Base-by-base conservation (phyloP, 1,140 invertebrate species). In the Cylas formicarius region DNA sequence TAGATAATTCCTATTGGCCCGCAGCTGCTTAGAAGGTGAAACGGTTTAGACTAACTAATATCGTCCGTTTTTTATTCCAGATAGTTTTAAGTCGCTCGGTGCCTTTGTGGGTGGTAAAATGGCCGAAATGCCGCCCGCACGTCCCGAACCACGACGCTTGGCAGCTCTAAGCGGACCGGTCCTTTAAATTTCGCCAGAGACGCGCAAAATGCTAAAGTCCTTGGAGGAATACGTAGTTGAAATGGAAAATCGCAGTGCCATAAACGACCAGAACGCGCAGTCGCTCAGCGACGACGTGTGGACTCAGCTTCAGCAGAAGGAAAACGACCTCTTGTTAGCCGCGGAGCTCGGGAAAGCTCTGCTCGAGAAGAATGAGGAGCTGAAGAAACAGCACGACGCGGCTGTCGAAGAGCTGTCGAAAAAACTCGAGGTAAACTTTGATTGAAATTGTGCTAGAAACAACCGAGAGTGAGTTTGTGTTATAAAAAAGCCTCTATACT, bases 271-370 rank as follows among this genome's bases (percentile, higher is more conserved):
- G 14, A 52, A 53, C 62, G 40, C 14, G 55, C 66, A 44, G n/a
- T 60, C 63, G 19, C 68, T 72, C 33, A 71, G 72, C 22, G 75
- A 77, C 32, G 88, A 91, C 64, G 73, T 93, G 0, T 81, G 81
- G 73, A 78, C 79, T 11, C 80, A 91, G 60, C 69, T 97, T 14
- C 86, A 86, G 53, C 86, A 92, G 67, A 93, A 95, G 63, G 92
- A 96, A 58, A 82, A 85, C 47, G 92, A 97, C 63, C 75, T 97
- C 8, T 78, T 92, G 16, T 70, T 97, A 34, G 92, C 93, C 1
- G 93, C 93, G 1, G 91, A 97, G 66, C 70, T 97, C 21, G 93
- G 93, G 14, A 96, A 96, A 67, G 92, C 91, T 0, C 69, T 97
- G 31, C 71, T 97, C 37, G 91, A 96, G 56, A 89, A 90, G 60